phyloP scores from a whole-genome alignment of 1,140 invertebrate species.

The Trissolcus basalis region DNA sequence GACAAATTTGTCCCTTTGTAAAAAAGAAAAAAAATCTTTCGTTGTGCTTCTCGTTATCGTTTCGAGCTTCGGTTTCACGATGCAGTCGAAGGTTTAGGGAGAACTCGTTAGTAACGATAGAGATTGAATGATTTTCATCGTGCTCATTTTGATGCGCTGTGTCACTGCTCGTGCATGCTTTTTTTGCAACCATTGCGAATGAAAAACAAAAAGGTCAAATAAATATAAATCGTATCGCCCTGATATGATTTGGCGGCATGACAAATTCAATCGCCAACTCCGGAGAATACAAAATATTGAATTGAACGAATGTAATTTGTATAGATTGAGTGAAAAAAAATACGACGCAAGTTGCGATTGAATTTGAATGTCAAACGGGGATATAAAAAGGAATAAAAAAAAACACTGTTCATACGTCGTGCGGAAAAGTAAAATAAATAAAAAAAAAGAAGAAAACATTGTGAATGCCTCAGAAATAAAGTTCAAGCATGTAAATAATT shows the following conservation, averaged over 20 bases:
- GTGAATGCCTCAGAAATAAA: constrained; percentile 47
- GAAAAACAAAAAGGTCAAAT: constrained; percentile 16
- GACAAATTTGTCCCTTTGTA: not conserved
- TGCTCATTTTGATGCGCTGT: constrained; percentile 48
- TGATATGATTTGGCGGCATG: constrained; percentile 5
- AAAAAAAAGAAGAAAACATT: not conserved
- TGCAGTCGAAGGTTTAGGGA: constrained; percentile 24
- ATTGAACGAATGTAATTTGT: not conserved
- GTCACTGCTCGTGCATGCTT: constrained; percentile 49
- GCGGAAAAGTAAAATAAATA: constrained; percentile 12
- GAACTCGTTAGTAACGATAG: constrained; percentile 32
- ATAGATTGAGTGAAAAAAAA: not conserved
- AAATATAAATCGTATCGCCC: constrained; percentile 7
- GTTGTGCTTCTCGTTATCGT: constrained; percentile 8
- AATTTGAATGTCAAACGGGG: not conserved
- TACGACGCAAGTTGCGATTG: constrained; percentile 4
- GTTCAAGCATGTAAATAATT: constrained; percentile 51
- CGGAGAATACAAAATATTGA: not conserved
- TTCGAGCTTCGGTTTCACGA: constrained; percentile 13
- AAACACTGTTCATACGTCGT: constrained; percentile 1
- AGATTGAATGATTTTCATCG: constrained; percentile 42
- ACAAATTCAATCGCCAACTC: constrained; percentile 16
- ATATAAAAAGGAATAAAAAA: constrained; percentile 2
- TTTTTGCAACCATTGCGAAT: constrained; percentile 13
- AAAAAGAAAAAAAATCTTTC: not conserved